phyloP scores from a whole-genome alignment of 2,888 invertebrate genomes.

The Melinaea menophilus region DNA sequence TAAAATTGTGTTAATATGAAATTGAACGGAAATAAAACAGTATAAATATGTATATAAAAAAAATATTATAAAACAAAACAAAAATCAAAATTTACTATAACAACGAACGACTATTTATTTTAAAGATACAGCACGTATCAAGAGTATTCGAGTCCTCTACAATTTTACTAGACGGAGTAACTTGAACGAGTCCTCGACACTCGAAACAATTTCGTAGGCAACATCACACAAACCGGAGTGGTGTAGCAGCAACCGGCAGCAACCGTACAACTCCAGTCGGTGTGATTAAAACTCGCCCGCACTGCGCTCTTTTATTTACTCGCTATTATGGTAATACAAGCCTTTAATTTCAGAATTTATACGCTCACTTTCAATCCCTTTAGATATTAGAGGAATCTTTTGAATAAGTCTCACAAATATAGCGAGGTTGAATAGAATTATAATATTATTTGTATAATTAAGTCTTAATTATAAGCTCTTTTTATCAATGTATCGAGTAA shows the following conservation, averaged over 20 bases:
- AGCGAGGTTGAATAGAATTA: no score
- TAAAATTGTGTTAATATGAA: no score
- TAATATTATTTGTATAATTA: not conserved
- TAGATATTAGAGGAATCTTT: no score
- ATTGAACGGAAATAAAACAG: no score
- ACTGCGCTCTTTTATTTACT: conserved; percentile 45
- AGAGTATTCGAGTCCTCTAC: conserved; percentile 6
- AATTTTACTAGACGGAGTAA: conserved; percentile 16
- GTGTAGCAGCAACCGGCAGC: no score
- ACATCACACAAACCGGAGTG: conserved; percentile 17
- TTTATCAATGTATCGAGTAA: conserved; percentile 2
- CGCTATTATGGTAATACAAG: conserved; percentile 31
- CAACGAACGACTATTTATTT: not conserved
- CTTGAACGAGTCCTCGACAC: conserved; percentile 42
- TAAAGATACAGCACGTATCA: conserved; percentile 4
- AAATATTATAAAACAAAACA: not conserved
- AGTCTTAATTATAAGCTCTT: not conserved
- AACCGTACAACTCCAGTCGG: conserved; percentile 45
- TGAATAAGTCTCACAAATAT: no score
- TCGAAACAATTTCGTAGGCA: conserved; percentile 58
- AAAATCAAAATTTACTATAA: not conserved
- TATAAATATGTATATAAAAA: not conserved
- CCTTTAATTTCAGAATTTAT: conserved; percentile 28
- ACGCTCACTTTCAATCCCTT: conserved; percentile 18
- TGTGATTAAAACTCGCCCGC: conserved; percentile 61